Conservation (phyloP, 2,797 vertebrate genomes). For the Pseudomugil tenellus region DNA sequence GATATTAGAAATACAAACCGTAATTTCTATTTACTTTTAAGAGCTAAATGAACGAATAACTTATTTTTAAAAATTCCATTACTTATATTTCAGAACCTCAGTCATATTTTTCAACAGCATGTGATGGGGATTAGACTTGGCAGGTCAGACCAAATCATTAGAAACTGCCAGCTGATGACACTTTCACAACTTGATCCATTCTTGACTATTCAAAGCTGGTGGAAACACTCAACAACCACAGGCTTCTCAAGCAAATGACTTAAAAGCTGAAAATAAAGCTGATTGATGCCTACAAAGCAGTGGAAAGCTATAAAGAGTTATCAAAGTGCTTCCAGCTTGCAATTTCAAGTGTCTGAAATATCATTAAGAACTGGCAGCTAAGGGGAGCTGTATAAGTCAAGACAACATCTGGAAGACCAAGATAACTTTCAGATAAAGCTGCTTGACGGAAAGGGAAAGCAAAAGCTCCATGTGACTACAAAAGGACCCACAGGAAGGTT, state of each 20-base stretch:
- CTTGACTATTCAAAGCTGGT: conserved; percentile 18
- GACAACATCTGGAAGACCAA: conserved; percentile 41
- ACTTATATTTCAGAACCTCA: background rate
- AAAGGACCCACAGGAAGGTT: conserved; percentile 24
- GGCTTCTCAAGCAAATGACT: conserved; percentile 31
- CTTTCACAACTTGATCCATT: conserved; percentile 17
- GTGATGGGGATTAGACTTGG: conserved; percentile 16
- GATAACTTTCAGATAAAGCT: conserved; percentile 40
- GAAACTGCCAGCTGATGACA: conserved; percentile 36
- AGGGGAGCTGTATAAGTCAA: conserved; percentile 37
- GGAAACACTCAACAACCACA: conserved; percentile 19
- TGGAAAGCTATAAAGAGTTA: conserved; percentile 31
- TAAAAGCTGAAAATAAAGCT: conserved; percentile 33
- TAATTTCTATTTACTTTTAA: background rate
- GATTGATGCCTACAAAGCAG: conserved; percentile 30
- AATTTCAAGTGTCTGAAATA: conserved; percentile 42
- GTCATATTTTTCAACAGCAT: background rate
- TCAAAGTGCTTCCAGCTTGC: conserved; percentile 46
- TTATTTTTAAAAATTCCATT: background rate
- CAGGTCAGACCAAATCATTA: conserved; percentile 18
- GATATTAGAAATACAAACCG: background rate
- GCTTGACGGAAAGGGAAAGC: conserved; percentile 13
- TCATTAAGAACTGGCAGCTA: conserved; percentile 37
- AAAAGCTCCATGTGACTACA: conserved; percentile 7
- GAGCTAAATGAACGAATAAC: background rate